Evolutionary conservation across 2,113 vertebrate genomes (phyloP), one percentile per base, ranked within the genome.

Genomic region (Barnardius zonarius): DNA sequence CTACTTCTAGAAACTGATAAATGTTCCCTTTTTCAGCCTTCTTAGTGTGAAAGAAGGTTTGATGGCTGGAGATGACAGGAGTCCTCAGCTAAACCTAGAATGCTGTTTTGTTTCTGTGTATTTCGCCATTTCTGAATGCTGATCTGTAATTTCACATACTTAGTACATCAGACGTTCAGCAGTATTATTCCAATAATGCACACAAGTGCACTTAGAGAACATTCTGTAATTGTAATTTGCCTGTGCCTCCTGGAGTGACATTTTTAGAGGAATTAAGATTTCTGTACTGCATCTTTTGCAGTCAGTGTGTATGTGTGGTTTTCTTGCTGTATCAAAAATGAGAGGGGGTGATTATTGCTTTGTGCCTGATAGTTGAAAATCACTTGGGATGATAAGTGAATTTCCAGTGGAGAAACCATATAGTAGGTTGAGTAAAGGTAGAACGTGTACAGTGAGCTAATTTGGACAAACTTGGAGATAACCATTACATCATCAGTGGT

Each of bases 321-420:
- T n/a, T 73, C 41, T 74, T 70, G 35, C 43, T 37, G 30, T 92
- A 86, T 72, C 55, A 88, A 54, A 67, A 91, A 91, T 69, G 54
- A 93, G 80, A 88, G 66, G 39, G 27, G 78, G 59, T 93, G 86
- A 94, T 95, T 96, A 94, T 62, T 62, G 62, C 88, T 69, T 82
- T 78, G 27, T 88, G 66, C 41, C 41, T 94, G 83, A 10, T 20
- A 93, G 73, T 77, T 93, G 82, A 76, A 91, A 97, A 92, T 83
- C 67, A 35, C 49, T 94, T 90, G 86, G 37, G 55, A 61, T 79
- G 76, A 80, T 95, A 89, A 82, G 82, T 92, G 70, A 43, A 89
- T 85, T 96, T 97, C 79, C 79, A 72, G 69, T 48, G 59, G 16
- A 76, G 27, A 80, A 90, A 64, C 35, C 17, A 43, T 76, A 48